These are phyloP conservation scores for Neotoma lepida DNA, from an alignment of 2,113 vertebrate genomes.

Conservation along the genomic window DNA sequence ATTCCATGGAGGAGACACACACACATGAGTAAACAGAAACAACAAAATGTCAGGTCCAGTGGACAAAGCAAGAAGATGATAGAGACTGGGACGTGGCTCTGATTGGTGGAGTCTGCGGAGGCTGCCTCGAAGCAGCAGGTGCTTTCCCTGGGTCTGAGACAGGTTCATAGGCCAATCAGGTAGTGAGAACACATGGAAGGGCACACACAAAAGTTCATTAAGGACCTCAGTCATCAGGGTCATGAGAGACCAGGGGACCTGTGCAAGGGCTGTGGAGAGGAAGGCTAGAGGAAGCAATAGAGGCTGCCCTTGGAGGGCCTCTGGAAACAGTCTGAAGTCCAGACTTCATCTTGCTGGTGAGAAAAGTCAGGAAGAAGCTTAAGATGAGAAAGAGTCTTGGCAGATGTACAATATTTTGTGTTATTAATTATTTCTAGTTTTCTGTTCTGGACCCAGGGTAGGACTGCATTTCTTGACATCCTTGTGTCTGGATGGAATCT, in stretches of 20 bases:
- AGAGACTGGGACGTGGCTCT: accelerated
- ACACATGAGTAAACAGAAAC: not conserved
- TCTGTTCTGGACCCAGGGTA: not conserved
- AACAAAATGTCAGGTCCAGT: not conserved
- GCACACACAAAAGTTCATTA: not conserved
- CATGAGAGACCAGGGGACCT: not conserved
- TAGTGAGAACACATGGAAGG: not conserved
- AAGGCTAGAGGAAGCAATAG: not conserved
- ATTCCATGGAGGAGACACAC: accelerated
- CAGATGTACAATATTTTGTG: accelerated
- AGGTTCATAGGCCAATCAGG: not conserved
- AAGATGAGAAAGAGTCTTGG: not conserved
- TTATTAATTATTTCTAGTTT: not conserved
- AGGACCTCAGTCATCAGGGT: not conserved
- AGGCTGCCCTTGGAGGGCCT: not conserved
- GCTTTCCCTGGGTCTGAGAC: accelerated
- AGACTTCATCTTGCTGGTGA: not conserved
- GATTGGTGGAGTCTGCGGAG: not conserved
- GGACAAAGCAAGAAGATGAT: not conserved
- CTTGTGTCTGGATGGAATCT: not conserved
- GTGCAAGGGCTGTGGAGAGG: accelerated
- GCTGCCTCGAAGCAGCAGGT: not conserved
- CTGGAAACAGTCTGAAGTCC: not conserved
- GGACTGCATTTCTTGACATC: not conserved
- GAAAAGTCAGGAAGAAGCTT: not conserved